Evolutionary conservation across 2,113 vertebrate species (phyloP).

Genomic region (Alosa alosa): DNA sequence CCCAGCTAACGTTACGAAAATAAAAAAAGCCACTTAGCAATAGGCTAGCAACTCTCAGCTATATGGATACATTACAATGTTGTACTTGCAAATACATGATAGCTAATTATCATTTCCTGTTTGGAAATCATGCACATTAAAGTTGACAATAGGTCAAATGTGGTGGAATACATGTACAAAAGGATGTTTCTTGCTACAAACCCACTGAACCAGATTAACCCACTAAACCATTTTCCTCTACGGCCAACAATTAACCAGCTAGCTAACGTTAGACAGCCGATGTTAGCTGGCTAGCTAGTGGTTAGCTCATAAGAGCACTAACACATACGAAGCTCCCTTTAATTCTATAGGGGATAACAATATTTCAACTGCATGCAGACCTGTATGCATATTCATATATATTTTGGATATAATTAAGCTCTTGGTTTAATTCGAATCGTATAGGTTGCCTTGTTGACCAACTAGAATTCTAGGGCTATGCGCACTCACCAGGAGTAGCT

Average conservation of each 20-base stretch:
- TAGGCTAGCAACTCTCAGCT: background rate
- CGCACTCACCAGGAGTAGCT: constrained; percentile 79
- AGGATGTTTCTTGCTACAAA: background rate
- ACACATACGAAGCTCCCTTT: background rate
- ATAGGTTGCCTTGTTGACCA: background rate
- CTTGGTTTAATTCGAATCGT: background rate
- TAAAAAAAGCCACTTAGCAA: background rate
- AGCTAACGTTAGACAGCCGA: constrained; percentile 2
- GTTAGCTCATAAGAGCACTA: background rate
- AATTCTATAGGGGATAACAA: background rate
- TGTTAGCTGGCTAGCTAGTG: background rate
- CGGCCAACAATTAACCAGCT: constrained; percentile 17
- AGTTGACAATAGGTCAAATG: background rate
- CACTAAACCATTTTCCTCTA: constrained; percentile 16
- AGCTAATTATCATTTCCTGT: background rate
- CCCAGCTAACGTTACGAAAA: background rate
- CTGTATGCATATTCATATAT: background rate
- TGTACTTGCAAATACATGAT: background rate
- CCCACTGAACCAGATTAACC: background rate
- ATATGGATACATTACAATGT: constrained; percentile 2
- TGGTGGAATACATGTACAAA: background rate
- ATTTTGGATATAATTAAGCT: background rate
- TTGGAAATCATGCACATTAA: background rate
- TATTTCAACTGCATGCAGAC: background rate
- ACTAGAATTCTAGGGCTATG: background rate